A percentile compares a stretch with the other conserved stretches of the same genome.
These are phyloP conservation scores for Zaprionus obscuricornis DNA, from an alignment of 2,888 invertebrate genomes.

Conservation along the genomic window DNA sequence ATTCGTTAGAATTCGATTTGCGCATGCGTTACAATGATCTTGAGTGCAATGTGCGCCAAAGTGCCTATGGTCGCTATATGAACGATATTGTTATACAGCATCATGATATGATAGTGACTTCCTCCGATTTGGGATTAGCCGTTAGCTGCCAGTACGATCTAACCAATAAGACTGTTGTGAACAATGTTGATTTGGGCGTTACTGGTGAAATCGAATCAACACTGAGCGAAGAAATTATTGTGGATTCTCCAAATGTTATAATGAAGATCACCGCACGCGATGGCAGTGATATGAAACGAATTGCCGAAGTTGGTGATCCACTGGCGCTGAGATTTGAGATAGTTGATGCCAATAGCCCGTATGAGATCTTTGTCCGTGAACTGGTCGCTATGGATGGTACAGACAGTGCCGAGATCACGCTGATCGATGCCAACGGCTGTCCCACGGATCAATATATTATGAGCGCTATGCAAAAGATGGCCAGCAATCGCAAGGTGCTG, in stretches of 20 bases:
- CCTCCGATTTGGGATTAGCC: constrained; percentile 94
- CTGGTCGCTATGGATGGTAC: constrained; percentile 97
- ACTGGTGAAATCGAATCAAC: constrained; percentile 93
- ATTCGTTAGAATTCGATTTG: constrained; percentile 94
- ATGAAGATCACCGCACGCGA: constrained; percentile 95
- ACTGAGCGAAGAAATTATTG: constrained; percentile 94
- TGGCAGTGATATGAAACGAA: constrained; percentile 91
- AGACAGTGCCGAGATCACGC: constrained; percentile 95
- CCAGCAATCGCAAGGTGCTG: constrained; percentile 91
- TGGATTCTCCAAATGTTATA: constrained; percentile 96
- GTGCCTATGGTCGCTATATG: constrained; percentile 90
- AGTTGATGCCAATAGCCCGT: constrained; percentile 94
- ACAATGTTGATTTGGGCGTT: constrained; percentile 94
- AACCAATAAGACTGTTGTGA: constrained; percentile 95
- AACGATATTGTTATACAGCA: constrained; percentile 97
- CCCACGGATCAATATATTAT: constrained; percentile 97
- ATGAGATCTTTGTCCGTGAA: constrained; percentile 97
- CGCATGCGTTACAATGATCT: constrained; percentile 96
- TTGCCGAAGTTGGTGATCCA: constrained; percentile 96
- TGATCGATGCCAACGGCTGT: constrained; percentile 95
- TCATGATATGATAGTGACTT: constrained; percentile 96
- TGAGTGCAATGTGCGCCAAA: constrained; percentile 95
- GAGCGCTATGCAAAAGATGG: constrained; percentile 95
- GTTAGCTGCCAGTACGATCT: constrained; percentile 97
- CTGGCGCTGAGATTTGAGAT: constrained; percentile 95